Percentiles rank a stretch among this genome's conserved stretches.
These are phyloP conservation scores for Cheirogaleus major DNA, from an alignment of 2,797 vertebrate species.

Conservation along the genomic window DNA sequence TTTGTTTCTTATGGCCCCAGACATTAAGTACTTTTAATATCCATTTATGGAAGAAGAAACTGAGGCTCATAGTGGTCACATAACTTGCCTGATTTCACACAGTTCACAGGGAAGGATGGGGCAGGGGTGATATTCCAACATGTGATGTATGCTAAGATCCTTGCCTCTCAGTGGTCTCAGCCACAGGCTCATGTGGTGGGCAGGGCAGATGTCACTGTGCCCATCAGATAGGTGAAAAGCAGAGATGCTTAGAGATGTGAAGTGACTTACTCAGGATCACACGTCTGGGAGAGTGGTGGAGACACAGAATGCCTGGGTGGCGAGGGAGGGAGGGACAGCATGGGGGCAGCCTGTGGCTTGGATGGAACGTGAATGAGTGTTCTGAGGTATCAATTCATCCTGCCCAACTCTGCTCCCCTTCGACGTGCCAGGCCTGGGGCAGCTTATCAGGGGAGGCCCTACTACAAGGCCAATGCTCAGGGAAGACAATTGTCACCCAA, in stretches of 20 bases:
- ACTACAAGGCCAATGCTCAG: neutral
- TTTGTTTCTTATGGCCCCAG: neutral
- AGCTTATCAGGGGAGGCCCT: neutral
- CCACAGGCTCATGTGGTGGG: neutral
- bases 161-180: neutral
- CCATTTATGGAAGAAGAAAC: neutral
- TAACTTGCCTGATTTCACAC: neutral
- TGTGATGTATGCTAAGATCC: neutral
- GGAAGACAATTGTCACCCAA: neutral
- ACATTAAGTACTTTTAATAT: neutral
- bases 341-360: too few relatives aligned
- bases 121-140: neutral
- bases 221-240: too few relatives aligned
- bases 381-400: neutral
- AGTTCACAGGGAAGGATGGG: neutral
- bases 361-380: neutral
- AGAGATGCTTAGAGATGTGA: fast-evolving
- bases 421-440: neutral
- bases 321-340: fast-evolving
- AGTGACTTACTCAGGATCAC: neutral
- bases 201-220: neutral
- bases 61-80: neutral
- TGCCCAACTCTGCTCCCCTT: neutral
- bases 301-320: neutral
- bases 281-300: neutral